Base-by-base conservation (phyloP, 2,113 vertebrate species). In the Myotis davidii region DNA sequence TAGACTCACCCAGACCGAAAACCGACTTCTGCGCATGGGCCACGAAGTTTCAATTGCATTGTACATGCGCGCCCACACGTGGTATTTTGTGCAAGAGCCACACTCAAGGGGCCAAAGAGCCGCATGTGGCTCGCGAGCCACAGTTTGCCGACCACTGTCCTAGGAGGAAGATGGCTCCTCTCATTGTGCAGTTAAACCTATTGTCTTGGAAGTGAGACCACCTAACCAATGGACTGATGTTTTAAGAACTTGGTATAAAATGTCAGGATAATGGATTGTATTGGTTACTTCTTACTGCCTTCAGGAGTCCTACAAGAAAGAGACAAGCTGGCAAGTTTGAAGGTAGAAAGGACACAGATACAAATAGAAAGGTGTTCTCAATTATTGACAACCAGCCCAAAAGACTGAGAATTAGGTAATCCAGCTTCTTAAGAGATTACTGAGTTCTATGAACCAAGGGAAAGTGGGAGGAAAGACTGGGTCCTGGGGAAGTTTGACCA, bases 171-270 rank as follows among this genome's bases (percentile, higher is more conserved):
- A 1, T 48, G n/a, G 34, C 29, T 69, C 39, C 69, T 61, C 45
- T 89, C 29, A 50, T 0, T 86, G 25, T 27, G 4, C 29, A 59
- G 48, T 67, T 50, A 93, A 86, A 56, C 65, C 59, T 76, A 32
- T 4, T 64, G 48, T 61, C 39, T 81, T 59, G 25, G 39, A 81
- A 65, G 32, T 86, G 56, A 70, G 56, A 52, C 37, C 25, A 34
- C 21, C n/a, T 86, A 79, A 82, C 21, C 39, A 87, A 70, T 42
- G 9, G n/a, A 12, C 16, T 25, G 3, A 74, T 17, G 20, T 48
- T 82, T 70, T 52, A 94, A 94, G 42, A 87, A 87, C 17, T 56
- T 87, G 21, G 37, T 69, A 50, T 85, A 45, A 79, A 48, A 86
- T 76, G 14, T 76, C 65, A 91, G 82, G 14, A 45, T 11, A 50